These are phyloP conservation scores for Lithosia quadra DNA, from an alignment of 2,888 invertebrate genomes.

Conservation along the genomic window DNA sequence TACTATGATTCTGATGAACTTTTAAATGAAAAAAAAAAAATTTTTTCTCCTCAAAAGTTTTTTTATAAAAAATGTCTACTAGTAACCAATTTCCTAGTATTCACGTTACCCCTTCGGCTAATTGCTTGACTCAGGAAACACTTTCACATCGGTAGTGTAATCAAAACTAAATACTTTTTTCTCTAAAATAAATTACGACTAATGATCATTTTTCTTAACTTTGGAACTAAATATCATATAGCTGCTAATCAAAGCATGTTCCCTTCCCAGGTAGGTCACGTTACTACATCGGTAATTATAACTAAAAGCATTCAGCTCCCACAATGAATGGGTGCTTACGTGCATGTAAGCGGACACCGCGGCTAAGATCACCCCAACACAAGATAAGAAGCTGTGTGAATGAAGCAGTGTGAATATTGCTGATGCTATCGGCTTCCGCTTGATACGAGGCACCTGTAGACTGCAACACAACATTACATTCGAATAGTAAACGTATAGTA, in stretches of 20 bases:
- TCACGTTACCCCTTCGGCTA: no score
- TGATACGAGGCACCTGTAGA: constrained; percentile 16
- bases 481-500: no score
- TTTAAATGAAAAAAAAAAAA: no score
- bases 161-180: no score
- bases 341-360: constrained; percentile 38
- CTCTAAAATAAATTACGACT: background rate
- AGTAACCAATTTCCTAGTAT: no score
- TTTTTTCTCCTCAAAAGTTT: no score
- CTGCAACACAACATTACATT: no score
- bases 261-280: background rate
- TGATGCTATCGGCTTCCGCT: constrained; percentile 29
- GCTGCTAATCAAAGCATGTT: background rate
- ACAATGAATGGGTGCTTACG: constrained; percentile 13
- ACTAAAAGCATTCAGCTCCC: constrained; percentile 11
- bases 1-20: no score
- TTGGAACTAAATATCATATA: background rate
- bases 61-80: no score
- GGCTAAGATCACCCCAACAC: constrained; percentile 28
- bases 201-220: background rate
- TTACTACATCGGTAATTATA: background rate
- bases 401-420: constrained; percentile 23
- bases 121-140: no score
- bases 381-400: constrained; percentile 41
- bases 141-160: no score